Percentiles rank a stretch among this genome's conserved stretches.
Evolutionary conservation across 2,888 invertebrate species (phyloP).

Genomic region (Troides aeacus): DNA sequence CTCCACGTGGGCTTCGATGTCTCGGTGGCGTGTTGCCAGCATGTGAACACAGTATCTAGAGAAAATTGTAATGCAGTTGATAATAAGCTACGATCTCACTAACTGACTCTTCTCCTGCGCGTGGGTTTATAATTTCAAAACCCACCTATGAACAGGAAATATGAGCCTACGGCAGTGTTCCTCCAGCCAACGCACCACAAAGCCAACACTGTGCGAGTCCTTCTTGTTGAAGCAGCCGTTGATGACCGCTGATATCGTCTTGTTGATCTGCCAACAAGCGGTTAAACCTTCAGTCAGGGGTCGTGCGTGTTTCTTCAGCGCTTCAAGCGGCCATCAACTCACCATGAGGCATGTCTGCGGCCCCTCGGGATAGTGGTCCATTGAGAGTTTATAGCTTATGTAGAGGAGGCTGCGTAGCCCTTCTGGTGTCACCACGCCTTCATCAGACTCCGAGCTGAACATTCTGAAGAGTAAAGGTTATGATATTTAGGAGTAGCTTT

Average conservation of each 20-base stretch:
- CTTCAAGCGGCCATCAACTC: slow-evolving; percentile 32
- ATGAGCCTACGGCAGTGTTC: slow-evolving; percentile 88
- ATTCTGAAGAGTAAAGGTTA: slow-evolving; percentile 55
- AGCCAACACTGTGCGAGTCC: slow-evolving; percentile 85
- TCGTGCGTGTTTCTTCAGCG: slow-evolving; percentile 14
- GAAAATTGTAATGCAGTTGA: not conserved
- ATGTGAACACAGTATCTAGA: slow-evolving; percentile 72
- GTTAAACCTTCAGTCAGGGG: slow-evolving; percentile 10
- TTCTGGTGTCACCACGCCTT: slow-evolving; percentile 81
- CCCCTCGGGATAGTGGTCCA: slow-evolving; percentile 88
- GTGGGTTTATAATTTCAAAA: not conserved
- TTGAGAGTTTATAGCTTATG: slow-evolving; percentile 88
- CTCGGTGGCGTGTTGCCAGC: slow-evolving; percentile 80
- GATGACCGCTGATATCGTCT: slow-evolving; percentile 86
- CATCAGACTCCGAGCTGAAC: slow-evolving; percentile 78
- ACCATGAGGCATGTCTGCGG: slow-evolving; percentile 82
- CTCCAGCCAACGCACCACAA: slow-evolving; percentile 90
- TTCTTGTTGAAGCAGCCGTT: slow-evolving; percentile 91
- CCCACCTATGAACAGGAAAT: slow-evolving; percentile 86
- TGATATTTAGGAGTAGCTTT: not conserved
- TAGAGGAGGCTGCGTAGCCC: slow-evolving; percentile 83
- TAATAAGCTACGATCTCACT: not conserved
- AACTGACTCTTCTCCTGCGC: not conserved
- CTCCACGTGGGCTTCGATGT: slow-evolving; percentile 55
- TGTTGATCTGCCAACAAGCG: slow-evolving; percentile 76